Evolutionary conservation across 2,888 invertebrate species (phyloP).

Genomic region (Amorpha juglandis): DNA sequence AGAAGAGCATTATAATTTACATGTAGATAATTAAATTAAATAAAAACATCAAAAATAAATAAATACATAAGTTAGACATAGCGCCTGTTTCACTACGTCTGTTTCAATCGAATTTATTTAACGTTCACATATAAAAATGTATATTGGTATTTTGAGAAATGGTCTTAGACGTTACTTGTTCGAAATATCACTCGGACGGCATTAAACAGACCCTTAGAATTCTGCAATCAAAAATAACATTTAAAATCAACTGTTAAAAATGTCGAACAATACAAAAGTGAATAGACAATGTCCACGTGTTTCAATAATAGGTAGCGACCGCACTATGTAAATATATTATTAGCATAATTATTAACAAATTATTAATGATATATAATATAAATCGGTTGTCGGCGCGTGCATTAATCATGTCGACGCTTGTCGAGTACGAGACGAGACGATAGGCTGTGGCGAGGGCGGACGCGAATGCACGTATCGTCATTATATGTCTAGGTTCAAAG

Average conservation of each 20-base stretch:
- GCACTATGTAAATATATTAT: constrained; percentile 18
- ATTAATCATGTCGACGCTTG: constrained; percentile 17
- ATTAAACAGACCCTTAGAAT: no score
- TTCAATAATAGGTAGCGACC: constrained; percentile 16
- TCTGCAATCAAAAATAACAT: neutral
- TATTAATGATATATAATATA: constrained; percentile 22
- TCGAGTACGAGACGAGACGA: neutral
- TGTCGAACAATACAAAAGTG: constrained; percentile 10
- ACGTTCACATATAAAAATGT: no score
- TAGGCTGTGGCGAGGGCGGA: constrained; percentile 27
- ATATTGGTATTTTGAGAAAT: no score
- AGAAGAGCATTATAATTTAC: no score
- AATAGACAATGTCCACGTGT: constrained; percentile 4
- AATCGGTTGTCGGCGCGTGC: constrained; percentile 13
- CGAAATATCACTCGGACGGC: no score
- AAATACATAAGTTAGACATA: no score
- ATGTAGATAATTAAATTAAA: no score
- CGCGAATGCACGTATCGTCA: neutral
- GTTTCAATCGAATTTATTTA: no score
- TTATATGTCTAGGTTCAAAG: neutral
- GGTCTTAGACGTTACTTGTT: no score
- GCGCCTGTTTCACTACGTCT: no score
- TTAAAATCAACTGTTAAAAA: neutral
- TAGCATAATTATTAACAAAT: constrained; percentile 24
- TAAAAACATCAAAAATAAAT: no score